Base-by-base conservation (phyloP, 2,113 vertebrate species). In the Noturus placidus region DNA sequence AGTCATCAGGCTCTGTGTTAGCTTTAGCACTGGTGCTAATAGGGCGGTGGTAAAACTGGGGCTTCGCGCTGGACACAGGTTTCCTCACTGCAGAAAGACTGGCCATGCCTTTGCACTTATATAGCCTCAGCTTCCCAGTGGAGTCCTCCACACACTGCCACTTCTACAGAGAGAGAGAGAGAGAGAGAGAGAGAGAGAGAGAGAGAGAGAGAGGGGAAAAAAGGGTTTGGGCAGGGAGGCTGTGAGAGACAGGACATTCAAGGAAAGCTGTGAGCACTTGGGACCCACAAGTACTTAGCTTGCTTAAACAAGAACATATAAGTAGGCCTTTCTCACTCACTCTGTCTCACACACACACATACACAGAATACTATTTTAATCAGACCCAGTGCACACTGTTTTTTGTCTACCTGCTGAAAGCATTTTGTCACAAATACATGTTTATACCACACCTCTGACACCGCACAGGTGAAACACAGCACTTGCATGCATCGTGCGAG, bases 101-200 rank as follows among this genome's bases (percentile, higher is more conserved):
- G 0, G 86, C 84, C 30, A 93, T 91, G 38, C 95, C 95, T 90
- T 98, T 98, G 91, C 98, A 99, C 86, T 99, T 99, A 93, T 97
- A 97, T 10, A 99, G 95, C 9, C 98, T 96, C 42, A 99, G 95
- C 30, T 96, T 98, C 72, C 98, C 98, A 0, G 95, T 92, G 38
- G 96, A 87, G 15, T 99, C 98, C 93, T 99, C 98, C 85, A 98
- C 96, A 82, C 98, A 99, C 93, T 98, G 98, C 98, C 98, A 99
- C 91, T 99, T 98, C 98, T 99, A 89, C 13, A 85, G 20, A 86
- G 11, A 65, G 52, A 22, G 52, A 57, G 8, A 69, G 59, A 80
- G 25, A 56, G 42, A 52, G 56, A n/a, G n/a, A n/a, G n/a, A n/a
- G n/a, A 85, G 20, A 86, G 11, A 65, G 52, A 22, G 52, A 57